These are phyloP conservation scores for Actinostola sp. DNA, from an alignment of 92 coral and sea anemone genomes.

Conservation along the genomic window DNA sequence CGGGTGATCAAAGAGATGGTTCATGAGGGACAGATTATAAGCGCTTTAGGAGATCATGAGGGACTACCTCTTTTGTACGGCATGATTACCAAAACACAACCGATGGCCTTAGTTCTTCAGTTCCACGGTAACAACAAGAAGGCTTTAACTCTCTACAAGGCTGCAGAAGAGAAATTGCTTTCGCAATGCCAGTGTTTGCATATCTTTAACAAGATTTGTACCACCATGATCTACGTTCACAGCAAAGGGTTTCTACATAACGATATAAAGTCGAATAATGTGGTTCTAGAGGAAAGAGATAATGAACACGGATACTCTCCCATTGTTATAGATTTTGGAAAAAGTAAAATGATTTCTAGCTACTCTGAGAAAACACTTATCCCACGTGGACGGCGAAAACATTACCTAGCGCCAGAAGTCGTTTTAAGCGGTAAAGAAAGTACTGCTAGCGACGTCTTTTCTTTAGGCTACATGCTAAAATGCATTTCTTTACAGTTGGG, in stretches of 20 bases:
- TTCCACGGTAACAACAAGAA: conserved; percentile 35
- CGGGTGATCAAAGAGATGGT: conserved; percentile 24
- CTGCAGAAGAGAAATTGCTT: conserved; percentile 23
- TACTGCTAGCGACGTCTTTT: conserved; percentile 32
- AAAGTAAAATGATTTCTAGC: conserved; percentile 22
- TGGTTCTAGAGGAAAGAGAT: conserved; percentile 23
- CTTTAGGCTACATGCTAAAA: too few relatives aligned
- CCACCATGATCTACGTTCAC: conserved; percentile 23
- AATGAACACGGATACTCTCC: conserved; percentile 8
- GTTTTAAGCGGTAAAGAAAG: conserved; percentile 14
- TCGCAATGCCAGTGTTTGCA: background rate
- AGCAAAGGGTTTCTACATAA: conserved; percentile 34
- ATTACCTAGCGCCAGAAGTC: conserved; percentile 51
- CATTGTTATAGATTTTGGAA: conserved; percentile 43
- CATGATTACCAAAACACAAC: conserved; percentile 12
- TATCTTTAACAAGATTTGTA: conserved; percentile 20
- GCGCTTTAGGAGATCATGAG: conserved; percentile 35
- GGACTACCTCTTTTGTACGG: conserved; percentile 40
- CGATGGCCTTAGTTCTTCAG: conserved; percentile 32
- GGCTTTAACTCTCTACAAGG: conserved; percentile 25
- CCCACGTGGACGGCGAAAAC: conserved; percentile 10
- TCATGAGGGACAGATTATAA: conserved; percentile 30
- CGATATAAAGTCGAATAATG: too few relatives aligned
- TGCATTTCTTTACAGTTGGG: too few relatives aligned
- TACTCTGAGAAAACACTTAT: background rate